Percentiles rank a stretch among this genome's conserved stretches.
Conservation (phyloP, 23 tunicate species). For the Ascidia mentula region DNA sequence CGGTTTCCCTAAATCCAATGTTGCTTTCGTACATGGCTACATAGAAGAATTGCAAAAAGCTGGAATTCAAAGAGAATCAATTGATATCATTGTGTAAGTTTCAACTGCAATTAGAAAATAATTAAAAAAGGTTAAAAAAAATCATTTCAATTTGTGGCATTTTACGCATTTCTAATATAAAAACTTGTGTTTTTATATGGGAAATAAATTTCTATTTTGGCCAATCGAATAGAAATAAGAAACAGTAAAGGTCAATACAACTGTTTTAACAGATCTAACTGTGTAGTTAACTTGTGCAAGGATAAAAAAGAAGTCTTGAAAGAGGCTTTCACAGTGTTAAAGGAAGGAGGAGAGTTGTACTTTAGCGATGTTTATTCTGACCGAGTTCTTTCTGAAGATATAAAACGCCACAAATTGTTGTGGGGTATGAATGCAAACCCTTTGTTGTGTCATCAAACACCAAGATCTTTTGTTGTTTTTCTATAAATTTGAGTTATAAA, state of each 20-base stretch:
- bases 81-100: constrained; percentile 83
- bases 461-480: neutral
- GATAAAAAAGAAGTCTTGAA: constrained; percentile 68
- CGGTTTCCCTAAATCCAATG: constrained; percentile 68
- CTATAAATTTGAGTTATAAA: too few species aligned
- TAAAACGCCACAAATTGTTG: constrained; percentile 42
- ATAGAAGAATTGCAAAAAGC: constrained; percentile 72
- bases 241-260: too few species aligned
- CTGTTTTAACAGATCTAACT: constrained; percentile 58
- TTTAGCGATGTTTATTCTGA: constrained; percentile 87
- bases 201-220: too few species aligned
- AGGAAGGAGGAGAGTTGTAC: constrained; percentile 82
- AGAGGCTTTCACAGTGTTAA: constrained; percentile 67
- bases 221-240: too few species aligned
- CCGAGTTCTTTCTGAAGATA: constrained; percentile 44
- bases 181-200: too few species aligned
- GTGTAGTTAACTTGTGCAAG: constrained; percentile 73
- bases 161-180: too few species aligned
- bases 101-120: too few species aligned
- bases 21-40: constrained; percentile 77
- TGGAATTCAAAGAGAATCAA: constrained; percentile 68
- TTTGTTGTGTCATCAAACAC: neutral
- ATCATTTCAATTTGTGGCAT: too few species aligned
- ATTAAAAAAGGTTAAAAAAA: too few species aligned
- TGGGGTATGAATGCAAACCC: constrained; percentile 47